Evolutionary conservation across 1,140 invertebrate species (phyloP), one percentile per base, ranked within the genome.

Genomic region (Bursaphelenchus mucronatus): DNA sequence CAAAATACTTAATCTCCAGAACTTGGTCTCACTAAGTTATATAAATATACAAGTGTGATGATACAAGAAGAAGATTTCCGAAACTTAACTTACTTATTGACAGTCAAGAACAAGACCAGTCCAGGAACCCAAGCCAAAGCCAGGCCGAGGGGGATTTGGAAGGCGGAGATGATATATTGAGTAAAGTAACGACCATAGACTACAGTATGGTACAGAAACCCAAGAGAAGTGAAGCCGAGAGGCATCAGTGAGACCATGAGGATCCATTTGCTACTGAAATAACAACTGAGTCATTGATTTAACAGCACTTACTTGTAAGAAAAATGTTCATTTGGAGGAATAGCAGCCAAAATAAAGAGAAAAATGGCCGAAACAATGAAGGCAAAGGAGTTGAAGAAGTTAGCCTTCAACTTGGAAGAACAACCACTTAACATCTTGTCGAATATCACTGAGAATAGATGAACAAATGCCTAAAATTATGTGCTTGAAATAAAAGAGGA

Each of bases 151-250:
- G 58, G 46, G 6, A 66, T 30, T 61, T 73, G 70, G 49, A 71
- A 50, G 46, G 66, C 41, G 11, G 63, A 44, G 3, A 71, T 47
- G 59, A 71, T 73, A 50, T 61, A 63, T 47, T 71, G 67, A n/a
- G 69, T 54, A 53, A 67, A 71, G 51, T 61, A 65, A 9, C 57
- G 70, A 9, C 64, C 64, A 63, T 61, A 71, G 11, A 72, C 53
- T 15, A 69, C 57, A 13, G 69, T 30, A 55, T 53, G 49, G 45
- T 71, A 54, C 13, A 71, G 51, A 53, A 72, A 73, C 13, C 69
- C 69, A 17, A 47, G 46, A 10, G 69, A 51, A 19, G 57, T 44
- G 17, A 72, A n/a, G 30, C 69, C 69, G 15, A 71, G 40, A 8
- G 69, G 69, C 11, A 71, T 45, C 9, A 71, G 50, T 17, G 41